Evolutionary conservation across 2,797 vertebrate genomes (phyloP).

Genomic region (Mormyrops boulengeri): DNA sequence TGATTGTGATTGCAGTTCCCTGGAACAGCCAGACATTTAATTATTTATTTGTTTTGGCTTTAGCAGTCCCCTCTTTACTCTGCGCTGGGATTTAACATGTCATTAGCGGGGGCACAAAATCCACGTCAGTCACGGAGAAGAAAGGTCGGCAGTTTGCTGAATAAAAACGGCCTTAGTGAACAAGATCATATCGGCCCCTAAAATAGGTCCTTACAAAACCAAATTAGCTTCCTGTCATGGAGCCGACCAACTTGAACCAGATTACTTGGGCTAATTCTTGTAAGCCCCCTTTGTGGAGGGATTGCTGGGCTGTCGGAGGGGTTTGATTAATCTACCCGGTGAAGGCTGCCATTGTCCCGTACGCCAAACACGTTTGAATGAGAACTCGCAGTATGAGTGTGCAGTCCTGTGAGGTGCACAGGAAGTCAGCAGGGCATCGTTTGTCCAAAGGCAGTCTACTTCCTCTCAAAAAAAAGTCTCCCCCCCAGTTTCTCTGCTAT

Average conservation of each 20-base stretch:
- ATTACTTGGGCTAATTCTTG: slow-evolving; percentile 14
- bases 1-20: neutral
- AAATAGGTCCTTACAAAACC: neutral
- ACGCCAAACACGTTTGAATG: neutral
- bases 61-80: neutral
- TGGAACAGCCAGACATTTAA: neutral
- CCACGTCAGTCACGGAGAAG: neutral
- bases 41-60: neutral
- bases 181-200: slow-evolving; percentile 6
- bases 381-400: neutral
- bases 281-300: slow-evolving; percentile 18
- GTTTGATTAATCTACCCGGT: neutral
- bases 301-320: neutral
- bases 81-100: neutral
- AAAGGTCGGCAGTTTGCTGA: neutral
- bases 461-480: neutral
- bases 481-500: neutral
- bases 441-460: neutral
- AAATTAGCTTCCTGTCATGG: neutral
- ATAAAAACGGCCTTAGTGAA: neutral
- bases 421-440: neutral
- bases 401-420: neutral
- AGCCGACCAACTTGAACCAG: slow-evolving; percentile 5
- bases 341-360: neutral
- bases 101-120: neutral